A percentile compares a stretch with the other conserved stretches of the same genome.
phyloP scores from a whole-genome alignment of 2,797 vertebrate species.

The Kryptopterus vitreolus region DNA sequence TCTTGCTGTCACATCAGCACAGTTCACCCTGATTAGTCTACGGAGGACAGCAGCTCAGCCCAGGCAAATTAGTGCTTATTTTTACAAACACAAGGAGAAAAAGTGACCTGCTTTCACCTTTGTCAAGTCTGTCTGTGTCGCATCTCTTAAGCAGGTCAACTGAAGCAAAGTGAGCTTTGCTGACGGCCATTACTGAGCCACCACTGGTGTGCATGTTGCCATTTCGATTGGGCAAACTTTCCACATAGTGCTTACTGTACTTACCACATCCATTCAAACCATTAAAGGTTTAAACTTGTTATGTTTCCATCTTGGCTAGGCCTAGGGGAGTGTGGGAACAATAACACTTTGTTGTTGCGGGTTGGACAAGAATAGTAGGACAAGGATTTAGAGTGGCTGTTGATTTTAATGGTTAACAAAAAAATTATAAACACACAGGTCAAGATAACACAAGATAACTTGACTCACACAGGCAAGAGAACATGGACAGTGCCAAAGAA shows the following conservation, averaged over 20 bases:
- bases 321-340: no score
- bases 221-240: conserved; percentile 14
- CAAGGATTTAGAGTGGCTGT: no score
- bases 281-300: no score
- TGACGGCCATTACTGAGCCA: neutral
- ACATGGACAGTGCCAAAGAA: no score
- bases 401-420: no score
- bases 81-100: conserved; percentile 21
- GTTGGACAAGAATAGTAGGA: no score
- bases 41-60: conserved; percentile 7
- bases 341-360: no score
- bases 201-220: neutral
- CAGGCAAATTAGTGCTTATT: conserved; percentile 16
- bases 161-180: conserved; percentile 20
- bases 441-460: no score
- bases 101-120: conserved; percentile 11
- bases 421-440: no score
- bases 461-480: no score
- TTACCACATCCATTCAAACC: neutral
- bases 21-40: conserved; percentile 28
- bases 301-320: no score
- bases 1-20: conserved; percentile 18
- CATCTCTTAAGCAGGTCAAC: conserved; percentile 24
- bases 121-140: neutral
- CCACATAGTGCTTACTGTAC: neutral